Conservation (phyloP, 2,113 vertebrate species). For the Poeciliopsis turrubarensis region DNA sequence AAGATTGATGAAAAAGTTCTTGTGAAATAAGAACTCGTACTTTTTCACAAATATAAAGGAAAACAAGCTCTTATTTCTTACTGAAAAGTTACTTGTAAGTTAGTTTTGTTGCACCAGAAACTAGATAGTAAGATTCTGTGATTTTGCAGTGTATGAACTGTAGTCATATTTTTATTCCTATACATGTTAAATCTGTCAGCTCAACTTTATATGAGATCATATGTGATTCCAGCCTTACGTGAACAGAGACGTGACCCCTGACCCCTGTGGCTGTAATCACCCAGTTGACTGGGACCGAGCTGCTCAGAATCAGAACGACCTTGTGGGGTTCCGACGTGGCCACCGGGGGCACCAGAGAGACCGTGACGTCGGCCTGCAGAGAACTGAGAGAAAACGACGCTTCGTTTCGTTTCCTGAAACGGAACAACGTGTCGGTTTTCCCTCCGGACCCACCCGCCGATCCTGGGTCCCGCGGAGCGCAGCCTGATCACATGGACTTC, state of each 20-base stretch:
- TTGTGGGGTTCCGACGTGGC: conserved; percentile 41
- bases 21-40: too few relatives aligned
- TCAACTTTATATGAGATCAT: too few relatives aligned
- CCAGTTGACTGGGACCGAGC: conserved; percentile 77
- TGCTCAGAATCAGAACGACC: conserved; percentile 79
- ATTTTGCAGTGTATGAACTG: too few relatives aligned
- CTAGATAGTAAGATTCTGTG: too few relatives aligned
- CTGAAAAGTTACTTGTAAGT: too few relatives aligned
- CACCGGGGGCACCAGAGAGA: conserved; percentile 72
- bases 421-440: neutral
- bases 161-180: too few relatives aligned
- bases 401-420: neutral
- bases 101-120: too few relatives aligned
- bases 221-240: conserved; percentile 38
- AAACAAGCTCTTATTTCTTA: too few relatives aligned
- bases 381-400: conserved; percentile 32
- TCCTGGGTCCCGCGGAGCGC: conserved; percentile 71
- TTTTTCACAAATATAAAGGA: too few relatives aligned
- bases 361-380: conserved; percentile 75
- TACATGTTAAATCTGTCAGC: too few relatives aligned
- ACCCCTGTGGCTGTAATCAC: conserved; percentile 69
- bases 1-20: too few relatives aligned
- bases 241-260: conserved; percentile 69
- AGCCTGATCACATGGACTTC: conserved; percentile 81
- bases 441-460: conserved; percentile 61